Conservation (phyloP, 2,888 invertebrate genomes). For the Alviniconcha strummeri region DNA sequence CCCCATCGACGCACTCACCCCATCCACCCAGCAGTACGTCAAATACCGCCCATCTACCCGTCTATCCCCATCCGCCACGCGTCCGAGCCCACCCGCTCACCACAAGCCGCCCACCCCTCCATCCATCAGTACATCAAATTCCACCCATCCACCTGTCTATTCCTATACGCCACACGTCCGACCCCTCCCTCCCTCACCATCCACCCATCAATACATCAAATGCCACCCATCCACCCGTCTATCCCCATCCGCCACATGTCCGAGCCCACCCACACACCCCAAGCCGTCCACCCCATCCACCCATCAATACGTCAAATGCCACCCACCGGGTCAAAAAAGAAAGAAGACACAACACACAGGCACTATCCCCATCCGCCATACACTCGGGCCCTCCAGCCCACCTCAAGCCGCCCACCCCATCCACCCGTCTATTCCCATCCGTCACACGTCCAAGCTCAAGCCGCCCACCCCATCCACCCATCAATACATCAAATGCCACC, state of each 20-base stretch:
- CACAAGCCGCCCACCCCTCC: not conserved
- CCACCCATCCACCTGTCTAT: not conserved
- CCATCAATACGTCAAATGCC: not conserved
- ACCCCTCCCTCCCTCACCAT: too few species aligned
- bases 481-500: not conserved
- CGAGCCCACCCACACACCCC: too few species aligned
- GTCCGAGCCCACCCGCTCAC: too few species aligned
- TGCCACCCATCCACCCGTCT: not conserved
- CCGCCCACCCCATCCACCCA: not conserved
- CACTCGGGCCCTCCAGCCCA: too few species aligned
- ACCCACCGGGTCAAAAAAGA: not conserved
- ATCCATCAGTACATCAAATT: not conserved
- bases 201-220: not conserved
- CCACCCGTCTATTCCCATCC: too few species aligned
- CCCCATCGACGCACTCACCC: too few species aligned
- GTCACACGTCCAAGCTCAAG: not conserved
- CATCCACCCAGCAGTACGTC: too few species aligned
- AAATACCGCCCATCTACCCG: too few species aligned
- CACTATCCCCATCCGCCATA: not conserved
- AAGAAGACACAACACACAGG: too few species aligned
- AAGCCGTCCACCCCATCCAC: too few species aligned
- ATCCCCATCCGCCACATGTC: not conserved
- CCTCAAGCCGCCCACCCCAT: too few species aligned
- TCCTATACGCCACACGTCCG: not conserved
- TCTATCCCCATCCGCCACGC: too few species aligned